phyloP scores from a whole-genome alignment of 2,888 invertebrate genomes.

The Mechanitis mazaeus region DNA sequence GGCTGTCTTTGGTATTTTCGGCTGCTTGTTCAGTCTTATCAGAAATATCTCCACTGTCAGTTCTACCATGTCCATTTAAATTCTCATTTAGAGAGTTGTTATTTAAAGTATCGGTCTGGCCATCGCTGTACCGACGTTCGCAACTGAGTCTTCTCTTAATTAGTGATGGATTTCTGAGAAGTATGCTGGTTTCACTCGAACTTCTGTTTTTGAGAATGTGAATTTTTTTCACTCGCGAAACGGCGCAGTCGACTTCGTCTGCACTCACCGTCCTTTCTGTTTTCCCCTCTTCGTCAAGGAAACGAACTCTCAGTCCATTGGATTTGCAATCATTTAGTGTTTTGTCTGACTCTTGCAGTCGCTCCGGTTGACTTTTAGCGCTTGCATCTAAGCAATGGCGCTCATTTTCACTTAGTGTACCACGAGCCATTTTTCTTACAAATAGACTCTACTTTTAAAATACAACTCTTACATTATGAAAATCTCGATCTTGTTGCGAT shows the following conservation, averaged over 20 bases:
- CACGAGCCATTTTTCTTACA: slow-evolving; percentile 64
- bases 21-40: slow-evolving; percentile 57
- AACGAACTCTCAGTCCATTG: slow-evolving; percentile 65
- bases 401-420: slow-evolving; percentile 66
- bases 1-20: slow-evolving; percentile 67
- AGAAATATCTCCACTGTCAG: slow-evolving; percentile 45
- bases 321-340: slow-evolving; percentile 49
- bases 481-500: slow-evolving; percentile 29
- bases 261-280: slow-evolving; percentile 68
- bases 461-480: slow-evolving; percentile 43
- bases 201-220: slow-evolving; percentile 72
- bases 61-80: slow-evolving; percentile 58
- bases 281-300: slow-evolving; percentile 70
- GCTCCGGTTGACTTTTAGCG: slow-evolving; percentile 58
- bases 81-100: slow-evolving; percentile 66
- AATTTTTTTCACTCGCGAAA: slow-evolving; percentile 67
- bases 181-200: slow-evolving; percentile 70
- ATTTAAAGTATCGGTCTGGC: slow-evolving; percentile 53
- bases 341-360: slow-evolving; percentile 60
- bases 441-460: slow-evolving; percentile 33
- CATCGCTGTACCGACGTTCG: slow-evolving; percentile 57
- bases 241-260: slow-evolving; percentile 65
- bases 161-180: slow-evolving; percentile 63
- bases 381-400: slow-evolving; percentile 59
- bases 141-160: slow-evolving; percentile 57